A percentile compares a stretch with the other conserved stretches of the same genome.
phyloP scores from a whole-genome alignment of 2,113 vertebrate genomes.

The Varanus komodoensis region DNA sequence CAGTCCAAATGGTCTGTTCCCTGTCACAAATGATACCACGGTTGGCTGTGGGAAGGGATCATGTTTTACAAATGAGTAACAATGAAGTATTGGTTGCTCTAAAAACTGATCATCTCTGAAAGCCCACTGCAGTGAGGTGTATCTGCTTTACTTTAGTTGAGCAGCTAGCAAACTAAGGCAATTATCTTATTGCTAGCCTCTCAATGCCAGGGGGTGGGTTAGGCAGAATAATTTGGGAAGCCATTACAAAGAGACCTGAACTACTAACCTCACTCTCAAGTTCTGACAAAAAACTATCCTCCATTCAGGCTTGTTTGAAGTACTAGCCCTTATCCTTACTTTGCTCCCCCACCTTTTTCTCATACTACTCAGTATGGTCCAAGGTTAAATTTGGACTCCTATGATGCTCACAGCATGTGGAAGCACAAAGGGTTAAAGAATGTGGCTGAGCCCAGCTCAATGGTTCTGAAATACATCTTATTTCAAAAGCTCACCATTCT shows the following conservation, averaged over 20 bases:
- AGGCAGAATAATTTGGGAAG: background rate
- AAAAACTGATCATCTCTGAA: background rate
- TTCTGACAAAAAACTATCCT: rapidly evolving
- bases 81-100: background rate
- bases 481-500: conserved; percentile 61
- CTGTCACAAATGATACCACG: background rate
- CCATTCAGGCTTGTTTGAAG: conserved; percentile 20
- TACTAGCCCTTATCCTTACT: background rate
- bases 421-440: conserved; percentile 5
- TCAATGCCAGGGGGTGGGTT: too few relatives aligned
- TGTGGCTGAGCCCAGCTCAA: conserved; percentile 31
- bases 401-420: conserved; percentile 1
- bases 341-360: background rate
- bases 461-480: conserved; percentile 54
- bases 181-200: too few relatives aligned
- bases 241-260: background rate
- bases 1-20: background rate
- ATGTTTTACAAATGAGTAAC: background rate
- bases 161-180: background rate
- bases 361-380: conserved; percentile 21
- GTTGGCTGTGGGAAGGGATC: background rate
- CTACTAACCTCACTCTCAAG: background rate
- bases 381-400: conserved; percentile 40
- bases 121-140: background rate
- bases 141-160: background rate